Base-by-base conservation (phyloP, 1,140 invertebrate genomes). In the Lepidurus apus region DNA sequence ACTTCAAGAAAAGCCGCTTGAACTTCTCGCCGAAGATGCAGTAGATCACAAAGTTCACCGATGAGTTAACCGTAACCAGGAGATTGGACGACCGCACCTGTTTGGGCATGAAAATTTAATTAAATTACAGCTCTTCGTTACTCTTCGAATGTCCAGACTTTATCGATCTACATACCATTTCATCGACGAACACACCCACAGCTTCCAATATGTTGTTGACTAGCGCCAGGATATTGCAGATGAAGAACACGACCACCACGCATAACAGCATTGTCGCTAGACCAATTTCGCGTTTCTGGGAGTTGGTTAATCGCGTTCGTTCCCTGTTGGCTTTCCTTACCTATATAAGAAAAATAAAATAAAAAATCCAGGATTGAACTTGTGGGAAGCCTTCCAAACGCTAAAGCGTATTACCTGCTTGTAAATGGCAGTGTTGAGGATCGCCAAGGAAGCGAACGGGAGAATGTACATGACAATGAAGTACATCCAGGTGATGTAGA, bases 11-110 rank as follows among this genome's bases (percentile, higher is more conserved):
- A 78, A 95, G 90, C 53, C 93, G 89, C 82, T 96, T 93, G 86
- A 98, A 98, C 84, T 98, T 98, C 83, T 97, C 93, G 0, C 96
- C 97, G 84, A 98, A 97, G 47, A 97, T 95, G 79, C 97, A 96
- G 86, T 98, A 98, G 80, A 98, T 96, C 76, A 98, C 91, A 84
- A 98, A 98, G 85, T 98, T 98, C 45, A 98, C 93, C 81, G 96
- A 96, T 82, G 95, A 97, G 86, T 98, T 98, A 81, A 98, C 92
- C 42, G 94, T 97, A 11, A 98, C 95, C 43, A 98, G 87, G n/a
- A 98, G 89, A 85, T 98, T 98, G 81, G 93, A 83, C 21, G 83
- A 78, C 44, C 81, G 78, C 7, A 82, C 84, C 80, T 82, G 81
- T 77, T 80, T 43, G 76, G 80, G 24, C 24, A 80, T 43, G 43